Conservation (phyloP, 2,888 invertebrate species). For the Pammene fasciana region DNA sequence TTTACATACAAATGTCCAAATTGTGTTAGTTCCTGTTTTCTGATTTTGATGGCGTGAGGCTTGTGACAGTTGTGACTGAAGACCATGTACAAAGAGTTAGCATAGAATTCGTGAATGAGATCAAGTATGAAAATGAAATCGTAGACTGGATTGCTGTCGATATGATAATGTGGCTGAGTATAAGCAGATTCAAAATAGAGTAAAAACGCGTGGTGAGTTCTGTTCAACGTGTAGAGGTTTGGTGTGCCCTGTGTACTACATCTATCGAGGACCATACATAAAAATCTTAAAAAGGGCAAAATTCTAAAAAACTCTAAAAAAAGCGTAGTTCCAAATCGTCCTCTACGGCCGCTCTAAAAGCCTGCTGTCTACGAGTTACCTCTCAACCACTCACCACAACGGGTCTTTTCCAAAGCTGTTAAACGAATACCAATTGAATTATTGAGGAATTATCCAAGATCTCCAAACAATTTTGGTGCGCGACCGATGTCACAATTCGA, state of each 20-base stretch:
- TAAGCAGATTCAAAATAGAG: constrained; percentile 9
- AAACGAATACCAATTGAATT: constrained; percentile 69
- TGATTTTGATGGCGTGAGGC: constrained; percentile 30
- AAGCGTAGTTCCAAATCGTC: constrained; percentile 68
- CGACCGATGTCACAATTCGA: constrained; percentile 15
- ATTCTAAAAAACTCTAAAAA: constrained; percentile 62
- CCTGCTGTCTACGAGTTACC: constrained; percentile 72
- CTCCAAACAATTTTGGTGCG: constrained; percentile 35
- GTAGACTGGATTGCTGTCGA: constrained; percentile 22
- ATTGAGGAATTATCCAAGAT: constrained; percentile 47
- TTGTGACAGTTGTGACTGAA: constrained; percentile 25
- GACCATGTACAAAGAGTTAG: constrained; percentile 30
- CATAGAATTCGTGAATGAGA: constrained; percentile 11
- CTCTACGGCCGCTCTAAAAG: constrained; percentile 68
- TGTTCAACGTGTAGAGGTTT: constrained; percentile 34
- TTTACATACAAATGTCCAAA: constrained; percentile 29
- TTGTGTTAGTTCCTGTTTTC: constrained; percentile 32
- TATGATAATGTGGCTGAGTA: constrained; percentile 5
- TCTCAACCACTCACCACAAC: constrained; percentile 80
- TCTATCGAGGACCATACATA: constrained; percentile 49
- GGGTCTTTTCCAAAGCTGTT: constrained; percentile 83
- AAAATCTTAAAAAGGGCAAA: constrained; percentile 56
- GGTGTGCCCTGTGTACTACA: constrained; percentile 36
- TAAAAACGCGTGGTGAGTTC: constrained; percentile 36
- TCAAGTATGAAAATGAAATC: constrained; percentile 17